Evolutionary conservation across 1,140 invertebrate genomes (phyloP), one percentile per base, ranked within the genome.

Genomic region (Drosophila lini): DNA sequence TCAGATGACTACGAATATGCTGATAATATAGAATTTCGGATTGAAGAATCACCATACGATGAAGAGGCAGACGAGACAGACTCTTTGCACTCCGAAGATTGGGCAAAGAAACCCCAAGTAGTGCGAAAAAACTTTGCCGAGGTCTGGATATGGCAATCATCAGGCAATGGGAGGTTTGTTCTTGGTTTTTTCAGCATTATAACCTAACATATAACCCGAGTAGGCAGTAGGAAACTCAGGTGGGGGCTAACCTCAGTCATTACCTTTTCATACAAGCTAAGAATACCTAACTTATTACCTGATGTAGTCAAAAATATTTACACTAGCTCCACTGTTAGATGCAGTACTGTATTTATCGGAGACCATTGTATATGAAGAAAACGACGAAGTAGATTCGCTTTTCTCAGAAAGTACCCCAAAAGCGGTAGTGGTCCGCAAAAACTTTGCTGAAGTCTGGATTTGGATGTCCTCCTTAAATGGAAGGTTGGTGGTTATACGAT

Each of bases 391-490:
- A 22, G 53, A 56, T 25, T 56, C 53, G n/a, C 5, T 25, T 11
- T 13, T 56, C 1, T 25, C 19, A 11, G 34, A 56, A 56, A 56
- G 32, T n/a, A 40, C 9, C 16, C 50, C 50, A 19, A 8, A 53
- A 22, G 15, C 22, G 50, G 32, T 15, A 11, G 53, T 25, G n/a
- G 53, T 81, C 52, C 76, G 86, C 38, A 71, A 79, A 36, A 75
- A 83, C 58, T 91, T 91, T 38, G 78, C 63, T 11, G 85, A 90
- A 25, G 34, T 75, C 61, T 89, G 82, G 82, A 78, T 83, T 34
- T 86, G 75, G 81, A 44, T 68, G 16, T 47, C 32, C 5, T 11
- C 19, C 36, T 31, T 25, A 10, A 53, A 67, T 63, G 19, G 44
- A 41, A 84, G 81, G 81, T 84, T 73, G 67, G 81, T 73, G 67